Conservation (phyloP, 1,140 invertebrate genomes). For the Eriocheir sinensis region DNA sequence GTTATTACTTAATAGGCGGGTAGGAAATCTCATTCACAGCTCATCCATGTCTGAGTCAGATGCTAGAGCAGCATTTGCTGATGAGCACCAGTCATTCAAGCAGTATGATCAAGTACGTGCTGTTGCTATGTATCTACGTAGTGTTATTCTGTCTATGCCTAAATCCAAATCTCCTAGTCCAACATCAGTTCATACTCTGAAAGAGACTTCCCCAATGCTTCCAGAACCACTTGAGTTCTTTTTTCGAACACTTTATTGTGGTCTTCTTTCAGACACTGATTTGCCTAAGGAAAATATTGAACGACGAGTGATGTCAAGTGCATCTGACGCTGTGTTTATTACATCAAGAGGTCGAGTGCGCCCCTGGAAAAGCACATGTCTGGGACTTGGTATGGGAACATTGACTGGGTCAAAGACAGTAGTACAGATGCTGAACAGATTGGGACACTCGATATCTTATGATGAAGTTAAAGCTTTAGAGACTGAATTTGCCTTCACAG, state of each 20-base stretch:
- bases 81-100: neutral
- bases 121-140: constrained; percentile 8
- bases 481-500: no score
- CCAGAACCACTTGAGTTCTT: constrained; percentile 28
- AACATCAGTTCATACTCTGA: constrained; percentile 41
- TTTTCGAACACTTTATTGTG: neutral
- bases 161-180: neutral
- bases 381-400: no score
- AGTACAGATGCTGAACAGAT: no score
- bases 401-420: no score
- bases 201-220: constrained; percentile 41
- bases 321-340: no score
- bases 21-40: constrained; percentile 24
- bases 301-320: constrained; percentile 34
- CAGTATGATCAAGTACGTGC: constrained; percentile 8
- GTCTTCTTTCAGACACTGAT: constrained; percentile 29
- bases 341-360: no score
- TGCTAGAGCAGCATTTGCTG: constrained; percentile 43
- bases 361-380: no score
- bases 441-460: no score
- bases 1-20: neutral
- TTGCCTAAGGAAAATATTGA: neutral
- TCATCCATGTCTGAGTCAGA: constrained; percentile 43
- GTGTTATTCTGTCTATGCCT: constrained; percentile 36
- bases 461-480: no score